These are phyloP conservation scores for Halcyon chelicuti DNA, from an alignment of 2,797 vertebrate species.

Conservation along the genomic window DNA sequence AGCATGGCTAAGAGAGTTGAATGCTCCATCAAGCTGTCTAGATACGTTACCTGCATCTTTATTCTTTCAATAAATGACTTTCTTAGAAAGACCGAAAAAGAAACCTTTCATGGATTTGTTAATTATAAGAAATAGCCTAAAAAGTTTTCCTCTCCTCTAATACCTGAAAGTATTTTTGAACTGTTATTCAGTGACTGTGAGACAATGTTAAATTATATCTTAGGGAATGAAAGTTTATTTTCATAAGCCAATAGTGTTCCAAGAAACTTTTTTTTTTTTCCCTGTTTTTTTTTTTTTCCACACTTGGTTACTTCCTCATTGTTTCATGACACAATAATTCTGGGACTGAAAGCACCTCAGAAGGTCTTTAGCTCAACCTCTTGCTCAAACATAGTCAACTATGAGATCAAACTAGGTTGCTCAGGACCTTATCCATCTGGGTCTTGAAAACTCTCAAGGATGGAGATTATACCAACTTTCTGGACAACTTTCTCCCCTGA, in stretches of 20 bases:
- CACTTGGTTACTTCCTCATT: neutral
- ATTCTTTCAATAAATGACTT: neutral
- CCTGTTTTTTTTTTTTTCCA: neutral
- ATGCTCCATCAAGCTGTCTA: rapidly evolving
- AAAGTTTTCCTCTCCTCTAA: neutral
- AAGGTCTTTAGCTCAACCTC: neutral
- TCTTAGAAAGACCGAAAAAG: neutral
- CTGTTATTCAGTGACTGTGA: neutral
- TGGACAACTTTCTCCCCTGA: neutral
- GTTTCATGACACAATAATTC: neutral
- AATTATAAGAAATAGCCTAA: neutral
- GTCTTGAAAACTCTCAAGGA: neutral
- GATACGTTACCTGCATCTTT: neutral
- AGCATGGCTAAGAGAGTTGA: neutral
- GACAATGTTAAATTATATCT: neutral
- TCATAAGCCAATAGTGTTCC: neutral
- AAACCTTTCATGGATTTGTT: neutral
- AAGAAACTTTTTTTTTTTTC: neutral
- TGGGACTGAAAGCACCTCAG: neutral
- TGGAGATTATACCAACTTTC: neutral
- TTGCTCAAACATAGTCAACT: neutral
- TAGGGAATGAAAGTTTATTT: neutral
- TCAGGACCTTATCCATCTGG: neutral
- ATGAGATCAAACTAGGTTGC: neutral
- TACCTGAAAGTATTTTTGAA: neutral